Percentiles rank a stretch among this genome's conserved stretches.
Conservation (phyloP, 2,888 invertebrate species). For the Sericinus montela region DNA sequence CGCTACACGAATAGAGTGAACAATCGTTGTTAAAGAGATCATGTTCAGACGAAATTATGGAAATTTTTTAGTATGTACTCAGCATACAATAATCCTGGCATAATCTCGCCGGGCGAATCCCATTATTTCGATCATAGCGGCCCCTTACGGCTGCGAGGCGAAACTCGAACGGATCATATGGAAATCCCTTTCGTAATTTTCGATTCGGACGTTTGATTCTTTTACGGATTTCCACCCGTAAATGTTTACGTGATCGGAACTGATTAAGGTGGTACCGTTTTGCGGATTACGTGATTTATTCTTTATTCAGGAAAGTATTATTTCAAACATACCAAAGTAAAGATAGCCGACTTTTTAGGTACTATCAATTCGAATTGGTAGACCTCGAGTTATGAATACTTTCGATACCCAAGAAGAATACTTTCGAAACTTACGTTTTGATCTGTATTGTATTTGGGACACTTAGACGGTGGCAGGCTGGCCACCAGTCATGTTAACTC, state of each 20-base stretch:
- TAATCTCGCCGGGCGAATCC: constrained; percentile 75
- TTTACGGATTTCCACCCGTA: constrained; percentile 43
- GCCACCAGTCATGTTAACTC: no score
- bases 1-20: neutral
- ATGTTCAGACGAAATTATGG: constrained; percentile 29
- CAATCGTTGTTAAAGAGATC: neutral
- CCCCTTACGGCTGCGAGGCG: constrained; percentile 21
- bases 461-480: no score
- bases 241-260: constrained; percentile 42
- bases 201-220: constrained; percentile 42
- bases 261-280: constrained; percentile 32
- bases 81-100: constrained; percentile 71
- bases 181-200: constrained; percentile 36
- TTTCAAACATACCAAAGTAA: no score
- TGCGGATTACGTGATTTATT: constrained; percentile 20
- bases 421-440: no score
- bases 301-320: no score
- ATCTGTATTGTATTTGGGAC: no score
- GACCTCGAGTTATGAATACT: no score
- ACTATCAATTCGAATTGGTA: no score
- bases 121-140: constrained; percentile 68
- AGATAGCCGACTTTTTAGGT: no score
- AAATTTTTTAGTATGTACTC: constrained; percentile 61
- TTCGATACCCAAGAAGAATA: no score
- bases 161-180: constrained; percentile 29